A percentile compares a stretch with the other conserved stretches of the same genome.
phyloP scores from a whole-genome alignment of 2,888 invertebrate genomes.

The Troides oblongomaculatus region DNA sequence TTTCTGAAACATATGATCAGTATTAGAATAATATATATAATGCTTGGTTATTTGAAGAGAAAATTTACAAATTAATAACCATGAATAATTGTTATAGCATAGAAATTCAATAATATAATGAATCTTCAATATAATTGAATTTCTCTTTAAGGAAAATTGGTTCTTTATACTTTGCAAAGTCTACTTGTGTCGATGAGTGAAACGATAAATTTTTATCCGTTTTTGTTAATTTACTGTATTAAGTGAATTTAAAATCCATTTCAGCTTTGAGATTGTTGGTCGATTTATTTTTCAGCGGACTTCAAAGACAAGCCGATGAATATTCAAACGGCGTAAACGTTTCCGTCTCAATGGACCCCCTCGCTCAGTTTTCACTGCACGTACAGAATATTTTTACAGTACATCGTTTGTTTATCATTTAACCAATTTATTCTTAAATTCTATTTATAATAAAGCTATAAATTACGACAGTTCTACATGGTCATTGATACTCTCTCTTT shows the following conservation, averaged over 20 bases:
- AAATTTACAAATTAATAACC: no score
- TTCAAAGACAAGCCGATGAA: conserved; percentile 17
- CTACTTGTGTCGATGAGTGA: no score
- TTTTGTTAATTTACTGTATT: background rate
- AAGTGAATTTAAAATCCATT: background rate
- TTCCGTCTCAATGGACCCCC: conserved; percentile 14
- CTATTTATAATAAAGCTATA: background rate
- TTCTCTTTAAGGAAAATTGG: no score
- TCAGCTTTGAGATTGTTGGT: background rate
- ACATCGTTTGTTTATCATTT: background rate
- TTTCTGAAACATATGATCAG: no score
- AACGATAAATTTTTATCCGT: background rate
- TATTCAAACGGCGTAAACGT: conserved; percentile 18
- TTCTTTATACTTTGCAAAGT: no score
- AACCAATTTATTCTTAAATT: background rate
- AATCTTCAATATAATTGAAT: no score
- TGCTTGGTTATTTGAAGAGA: no score
- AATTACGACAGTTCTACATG: background rate
- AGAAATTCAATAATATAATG: no score
- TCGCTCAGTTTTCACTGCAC: background rate
- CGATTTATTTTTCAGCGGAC: conserved; percentile 1
- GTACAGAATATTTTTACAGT: conserved; percentile 9
- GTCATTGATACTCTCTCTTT: background rate
- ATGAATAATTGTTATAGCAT: no score
- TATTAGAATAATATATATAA: no score